Evolutionary conservation across 2,797 vertebrate genomes (phyloP), one percentile per base, ranked within the genome.

Genomic region (Phoxinus dragarum): DNA sequence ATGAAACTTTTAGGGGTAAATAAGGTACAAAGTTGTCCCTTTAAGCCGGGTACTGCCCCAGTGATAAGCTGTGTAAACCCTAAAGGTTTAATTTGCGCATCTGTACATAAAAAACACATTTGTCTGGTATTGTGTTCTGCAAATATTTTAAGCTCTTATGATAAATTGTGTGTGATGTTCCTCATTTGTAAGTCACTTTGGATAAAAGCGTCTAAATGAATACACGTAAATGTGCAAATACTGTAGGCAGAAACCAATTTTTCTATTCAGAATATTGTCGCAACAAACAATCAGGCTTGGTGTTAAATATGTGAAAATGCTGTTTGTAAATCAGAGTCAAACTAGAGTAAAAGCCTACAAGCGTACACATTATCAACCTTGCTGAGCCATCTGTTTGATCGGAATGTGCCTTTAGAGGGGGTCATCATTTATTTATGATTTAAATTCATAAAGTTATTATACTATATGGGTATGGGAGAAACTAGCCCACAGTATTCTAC

Each of bases 321-420:
- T 42, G 52, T 81, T 81, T 42, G 16, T n/a, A 56, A 23, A 56
- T 38, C 56, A 38, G 17, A 75, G 5, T 27, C 67, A 71, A 54
- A 56, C 67, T 61, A 72, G 52, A 61, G n/a, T 47, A 44, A 34
- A 61, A 61, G 52, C 27, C 6, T 61, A 6, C 38, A 61, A 82
- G 67, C 9, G 36, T 56, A 71, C 23, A 56, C 34, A 59, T 81
- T 21, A 81, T 71, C 42, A 59, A 81, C 23, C 52, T 61, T 61
- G 38, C 59, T 71, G 9, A 82, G 52, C 9, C 38, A 31, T 11
- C 10, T 6, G 40, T 81, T 72, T 40, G 54, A 59, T 44, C 44
- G 1, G 19, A 34, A 7, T 61, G 68, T 23, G 17, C 67, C 23
- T 54, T 56, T 14, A 49, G 10, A 54, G 31, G 14, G 31, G 6